Conservation (phyloP, 2,888 invertebrate genomes). For the Muscina levida region DNA sequence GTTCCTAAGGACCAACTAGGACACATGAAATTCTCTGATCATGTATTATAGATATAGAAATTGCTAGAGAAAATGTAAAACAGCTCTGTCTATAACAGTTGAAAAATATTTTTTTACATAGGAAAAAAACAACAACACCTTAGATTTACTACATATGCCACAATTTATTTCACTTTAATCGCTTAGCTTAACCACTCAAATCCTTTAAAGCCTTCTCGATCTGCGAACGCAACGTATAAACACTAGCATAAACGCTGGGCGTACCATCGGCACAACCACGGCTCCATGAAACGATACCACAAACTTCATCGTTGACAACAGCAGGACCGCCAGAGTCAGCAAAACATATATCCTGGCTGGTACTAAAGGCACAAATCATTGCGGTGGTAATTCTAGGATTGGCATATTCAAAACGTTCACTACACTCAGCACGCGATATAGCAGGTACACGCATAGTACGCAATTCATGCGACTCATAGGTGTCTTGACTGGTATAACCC, state of each 20-base stretch:
- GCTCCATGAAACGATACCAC: not conserved
- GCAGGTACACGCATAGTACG: slow-evolving; percentile 59
- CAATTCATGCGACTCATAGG: slow-evolving; percentile 68
- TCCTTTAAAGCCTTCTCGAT: too few relatives aligned
- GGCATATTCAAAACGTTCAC: not conserved
- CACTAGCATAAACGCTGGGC: slow-evolving; percentile 6
- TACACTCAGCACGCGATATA: not conserved
- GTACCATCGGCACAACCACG: not conserved
- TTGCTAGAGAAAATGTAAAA: too few relatives aligned
- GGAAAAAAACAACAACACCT: too few relatives aligned
- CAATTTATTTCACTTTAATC: too few relatives aligned
- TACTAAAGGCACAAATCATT: not conserved
- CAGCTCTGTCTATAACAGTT: too few relatives aligned
- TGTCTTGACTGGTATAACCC: slow-evolving; percentile 43
- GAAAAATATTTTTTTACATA: too few relatives aligned
- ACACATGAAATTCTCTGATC: too few relatives aligned
- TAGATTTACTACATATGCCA: too few relatives aligned
- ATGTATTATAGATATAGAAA: too few relatives aligned
- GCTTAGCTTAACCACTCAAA: too few relatives aligned
- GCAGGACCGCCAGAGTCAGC: slow-evolving; percentile 26
- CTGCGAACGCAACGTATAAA: not conserved
- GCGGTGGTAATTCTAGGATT: not conserved
- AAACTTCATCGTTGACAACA: not conserved
- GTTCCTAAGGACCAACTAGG: too few relatives aligned
- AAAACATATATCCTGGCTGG: not conserved